Evolutionary conservation across 2,888 invertebrate genomes (phyloP).

Genomic region (Meta bourneti): DNA sequence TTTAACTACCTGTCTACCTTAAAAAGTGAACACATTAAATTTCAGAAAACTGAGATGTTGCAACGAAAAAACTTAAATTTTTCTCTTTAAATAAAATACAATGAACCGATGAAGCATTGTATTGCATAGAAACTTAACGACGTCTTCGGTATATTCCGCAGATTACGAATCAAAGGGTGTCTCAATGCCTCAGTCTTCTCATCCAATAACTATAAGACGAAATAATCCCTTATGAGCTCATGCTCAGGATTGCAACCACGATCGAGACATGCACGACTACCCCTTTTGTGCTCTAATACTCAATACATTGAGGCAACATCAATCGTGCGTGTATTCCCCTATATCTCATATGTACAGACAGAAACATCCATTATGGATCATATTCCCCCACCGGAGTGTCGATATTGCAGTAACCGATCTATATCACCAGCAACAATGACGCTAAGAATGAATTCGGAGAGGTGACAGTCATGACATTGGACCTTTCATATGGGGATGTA

Average conservation of each 20-base stretch:
- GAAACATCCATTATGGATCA: neutral
- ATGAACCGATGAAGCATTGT: no score
- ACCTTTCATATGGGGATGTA: neutral
- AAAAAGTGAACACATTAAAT: no score
- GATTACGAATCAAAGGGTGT: no score
- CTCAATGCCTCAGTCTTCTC: no score
- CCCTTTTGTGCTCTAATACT: neutral
- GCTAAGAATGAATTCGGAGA: neutral
- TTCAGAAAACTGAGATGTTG: no score
- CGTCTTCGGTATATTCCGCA: no score
- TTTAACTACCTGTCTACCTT: no score
- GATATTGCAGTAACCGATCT: slow-evolving; percentile 32
- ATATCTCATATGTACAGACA: neutral
- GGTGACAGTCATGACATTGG: neutral
- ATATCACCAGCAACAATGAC: neutral
- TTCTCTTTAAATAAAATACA: no score
- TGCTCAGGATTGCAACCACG: no score
- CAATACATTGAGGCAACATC: neutral
- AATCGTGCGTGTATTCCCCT: neutral
- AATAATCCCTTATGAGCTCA: neutral
- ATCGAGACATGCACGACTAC: neutral
- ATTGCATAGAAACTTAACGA: no score
- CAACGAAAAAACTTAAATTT: no score
- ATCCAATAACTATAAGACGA: neutral
- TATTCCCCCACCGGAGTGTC: neutral